Percentiles rank a stretch among this genome's conserved stretches.
Evolutionary conservation across 2,797 vertebrate species (phyloP).

Genomic region (Syndactyla subalaris): DNA sequence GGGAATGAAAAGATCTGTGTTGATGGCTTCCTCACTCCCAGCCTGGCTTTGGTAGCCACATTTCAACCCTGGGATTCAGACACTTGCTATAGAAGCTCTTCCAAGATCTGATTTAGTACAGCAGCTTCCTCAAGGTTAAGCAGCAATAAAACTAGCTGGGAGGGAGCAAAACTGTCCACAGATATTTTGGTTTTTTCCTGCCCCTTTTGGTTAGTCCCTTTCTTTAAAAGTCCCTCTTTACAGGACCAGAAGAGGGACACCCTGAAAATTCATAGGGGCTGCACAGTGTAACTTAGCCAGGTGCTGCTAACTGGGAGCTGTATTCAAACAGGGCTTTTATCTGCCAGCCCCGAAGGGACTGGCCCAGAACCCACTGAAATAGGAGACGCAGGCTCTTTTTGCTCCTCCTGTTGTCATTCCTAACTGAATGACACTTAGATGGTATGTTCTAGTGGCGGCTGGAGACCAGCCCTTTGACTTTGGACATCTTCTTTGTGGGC

Average conservation of each 20-base stretch:
- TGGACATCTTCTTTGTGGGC: constrained; percentile 83
- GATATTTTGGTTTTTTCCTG: not conserved
- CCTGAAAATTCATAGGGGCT: constrained; percentile 14
- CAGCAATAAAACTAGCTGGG: constrained; percentile 46
- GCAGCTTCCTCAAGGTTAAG: constrained; percentile 50
- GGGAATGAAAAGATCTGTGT: constrained; percentile 37
- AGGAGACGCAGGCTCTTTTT: constrained; percentile 49
- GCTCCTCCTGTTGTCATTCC: constrained; percentile 67
- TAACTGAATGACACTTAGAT: constrained; percentile 63
- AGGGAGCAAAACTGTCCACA: constrained; percentile 36
- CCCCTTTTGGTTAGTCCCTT: not conserved
- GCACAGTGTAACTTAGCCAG: constrained; percentile 62
- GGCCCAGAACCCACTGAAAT: constrained; percentile 76
- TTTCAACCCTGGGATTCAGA: constrained; percentile 41
- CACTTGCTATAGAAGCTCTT: constrained; percentile 4
- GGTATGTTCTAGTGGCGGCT: constrained; percentile 81
- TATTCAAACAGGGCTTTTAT: constrained; percentile 46
- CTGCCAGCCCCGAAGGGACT: constrained; percentile 30
- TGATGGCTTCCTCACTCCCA: constrained; percentile 9
- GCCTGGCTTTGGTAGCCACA: constrained; percentile 59
- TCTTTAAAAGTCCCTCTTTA: not conserved
- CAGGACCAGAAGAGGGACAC: constrained; percentile 5
- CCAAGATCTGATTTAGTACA: not conserved
- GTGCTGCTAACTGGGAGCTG: constrained; percentile 52
- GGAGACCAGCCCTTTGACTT: constrained; percentile 86